Evolutionary conservation across 2,797 vertebrate species (phyloP).

Genomic region (Limosa lapponica): DNA sequence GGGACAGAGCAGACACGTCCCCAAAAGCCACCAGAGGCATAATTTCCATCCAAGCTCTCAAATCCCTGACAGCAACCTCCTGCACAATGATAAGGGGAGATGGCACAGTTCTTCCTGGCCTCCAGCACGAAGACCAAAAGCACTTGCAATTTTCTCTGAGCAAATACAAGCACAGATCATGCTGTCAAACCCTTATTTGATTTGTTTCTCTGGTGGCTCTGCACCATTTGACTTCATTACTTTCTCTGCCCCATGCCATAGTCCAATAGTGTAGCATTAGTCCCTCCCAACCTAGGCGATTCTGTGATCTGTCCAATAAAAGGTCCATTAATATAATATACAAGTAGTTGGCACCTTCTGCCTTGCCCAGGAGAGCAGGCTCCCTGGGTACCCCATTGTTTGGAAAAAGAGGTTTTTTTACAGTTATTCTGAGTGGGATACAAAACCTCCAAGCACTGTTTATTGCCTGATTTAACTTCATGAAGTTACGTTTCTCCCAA

Average conservation of each 20-base stretch:
- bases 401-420: background rate
- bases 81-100: background rate
- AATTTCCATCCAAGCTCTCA: background rate
- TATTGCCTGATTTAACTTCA: background rate
- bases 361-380: background rate
- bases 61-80: background rate
- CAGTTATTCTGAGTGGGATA: background rate
- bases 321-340: conserved; percentile 1
- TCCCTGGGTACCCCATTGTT: background rate
- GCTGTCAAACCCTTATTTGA: conserved; percentile 19
- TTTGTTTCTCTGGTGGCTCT: conserved; percentile 6
- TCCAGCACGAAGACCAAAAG: background rate
- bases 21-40: background rate
- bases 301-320: conserved; percentile 17
- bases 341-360: background rate
- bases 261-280: background rate
- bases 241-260: background rate
- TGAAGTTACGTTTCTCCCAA: background rate
- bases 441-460: background rate
- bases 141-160: conserved; percentile 9
- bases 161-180: background rate
- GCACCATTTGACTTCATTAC: conserved; percentile 4
- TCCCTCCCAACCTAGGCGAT: no score
- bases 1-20: background rate
- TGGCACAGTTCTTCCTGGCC: background rate